Conservation (phyloP, 1,140 invertebrate genomes). For the Drosophila nebulosa region DNA sequence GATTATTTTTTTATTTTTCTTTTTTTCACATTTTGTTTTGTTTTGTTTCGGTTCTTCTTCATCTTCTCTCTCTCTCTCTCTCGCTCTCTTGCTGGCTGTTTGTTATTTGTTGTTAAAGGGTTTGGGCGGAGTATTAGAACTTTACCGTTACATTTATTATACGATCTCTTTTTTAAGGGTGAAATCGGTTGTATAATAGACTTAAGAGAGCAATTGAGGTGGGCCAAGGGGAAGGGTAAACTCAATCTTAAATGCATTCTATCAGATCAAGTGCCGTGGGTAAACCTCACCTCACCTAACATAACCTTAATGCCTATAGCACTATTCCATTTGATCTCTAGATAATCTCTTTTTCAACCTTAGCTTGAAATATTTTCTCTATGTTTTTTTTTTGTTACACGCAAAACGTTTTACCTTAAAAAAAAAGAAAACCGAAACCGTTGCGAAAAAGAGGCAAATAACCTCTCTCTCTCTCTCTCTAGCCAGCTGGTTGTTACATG, state of each 20-base stretch:
- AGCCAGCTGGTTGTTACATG: constrained; percentile 23
- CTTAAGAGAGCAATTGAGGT: not conserved
- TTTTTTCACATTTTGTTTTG: no score
- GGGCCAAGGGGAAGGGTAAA: no score
- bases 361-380: no score
- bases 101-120: not conserved
- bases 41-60: not conserved
- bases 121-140: not conserved
- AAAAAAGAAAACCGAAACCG: not conserved
- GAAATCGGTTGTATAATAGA: not conserved
- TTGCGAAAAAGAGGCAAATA: not conserved
- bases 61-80: not conserved
- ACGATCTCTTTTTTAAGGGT: not conserved
- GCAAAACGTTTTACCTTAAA: not conserved
- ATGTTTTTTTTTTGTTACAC: not conserved
- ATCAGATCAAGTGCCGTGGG: no score
- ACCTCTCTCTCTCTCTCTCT: constrained; percentile 5
- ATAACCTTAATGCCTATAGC: no score
- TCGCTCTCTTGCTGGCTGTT: no score
- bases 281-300: no score
- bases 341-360: not conserved
- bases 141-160: not conserved
- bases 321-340: no score
- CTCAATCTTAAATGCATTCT: no score
- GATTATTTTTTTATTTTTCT: constrained; percentile 2